phyloP scores from a whole-genome alignment of 2,797 vertebrate species.

The Chaunax sp. region DNA sequence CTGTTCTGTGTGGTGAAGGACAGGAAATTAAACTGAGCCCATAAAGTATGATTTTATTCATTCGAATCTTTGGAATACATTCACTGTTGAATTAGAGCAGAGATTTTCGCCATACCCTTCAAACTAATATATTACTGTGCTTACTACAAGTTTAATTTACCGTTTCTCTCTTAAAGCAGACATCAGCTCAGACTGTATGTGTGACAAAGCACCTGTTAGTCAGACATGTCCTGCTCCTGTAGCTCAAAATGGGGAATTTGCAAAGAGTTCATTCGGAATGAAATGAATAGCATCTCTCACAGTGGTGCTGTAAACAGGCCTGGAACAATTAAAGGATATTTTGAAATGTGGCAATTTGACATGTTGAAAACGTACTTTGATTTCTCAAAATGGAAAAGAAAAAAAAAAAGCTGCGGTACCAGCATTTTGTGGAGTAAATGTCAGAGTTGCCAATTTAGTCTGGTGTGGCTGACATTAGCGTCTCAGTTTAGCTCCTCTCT shows the following conservation, averaged over 20 bases:
- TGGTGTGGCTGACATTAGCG: slow-evolving; percentile 22
- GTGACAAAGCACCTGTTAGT: not conserved
- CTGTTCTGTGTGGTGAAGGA: too few species aligned
- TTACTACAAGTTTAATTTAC: too few species aligned
- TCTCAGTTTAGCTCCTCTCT: slow-evolving; percentile 12
- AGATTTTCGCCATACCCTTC: too few species aligned
- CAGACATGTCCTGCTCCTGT: not conserved
- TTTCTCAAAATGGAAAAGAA: slow-evolving; percentile 15
- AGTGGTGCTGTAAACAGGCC: slow-evolving; percentile 6
- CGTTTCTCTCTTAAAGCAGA: too few species aligned
- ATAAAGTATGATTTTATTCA: not conserved
- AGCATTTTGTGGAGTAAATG: slow-evolving; percentile 28
- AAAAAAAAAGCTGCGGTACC: slow-evolving; percentile 9
- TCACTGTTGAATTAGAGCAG: too few species aligned
- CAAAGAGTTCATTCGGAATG: not conserved
- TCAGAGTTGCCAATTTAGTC: slow-evolving; percentile 27
- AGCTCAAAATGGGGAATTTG: not conserved
- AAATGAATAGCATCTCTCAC: not conserved
- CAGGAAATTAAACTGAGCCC: too few species aligned
- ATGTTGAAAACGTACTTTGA: slow-evolving; percentile 20
- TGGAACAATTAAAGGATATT: slow-evolving; percentile 11
- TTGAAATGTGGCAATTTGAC: slow-evolving; percentile 10
- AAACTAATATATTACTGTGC: too few species aligned
- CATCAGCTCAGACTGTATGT: not conserved
- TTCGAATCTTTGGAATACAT: not conserved